Conservation (phyloP, 2,888 invertebrate genomes). For the Syrphus vitripennis region DNA sequence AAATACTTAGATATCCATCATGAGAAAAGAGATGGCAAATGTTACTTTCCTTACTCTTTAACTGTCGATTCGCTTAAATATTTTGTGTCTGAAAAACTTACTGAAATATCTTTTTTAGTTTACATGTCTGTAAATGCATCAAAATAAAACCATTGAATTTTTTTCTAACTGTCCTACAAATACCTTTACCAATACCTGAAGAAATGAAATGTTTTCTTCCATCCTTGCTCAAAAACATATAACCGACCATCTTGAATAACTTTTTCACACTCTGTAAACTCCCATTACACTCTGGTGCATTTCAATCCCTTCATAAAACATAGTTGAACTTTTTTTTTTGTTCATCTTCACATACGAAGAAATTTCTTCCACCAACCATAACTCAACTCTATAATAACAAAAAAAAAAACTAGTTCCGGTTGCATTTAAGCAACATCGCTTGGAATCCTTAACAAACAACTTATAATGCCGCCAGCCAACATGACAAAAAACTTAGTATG, state of each 20-base stretch:
- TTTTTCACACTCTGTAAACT: constrained; percentile 27
- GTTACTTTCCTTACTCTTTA: too few relatives aligned
- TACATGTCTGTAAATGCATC: too few relatives aligned
- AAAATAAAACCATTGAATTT: too few relatives aligned
- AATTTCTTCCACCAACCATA: constrained; percentile 3
- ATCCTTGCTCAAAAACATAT: too few relatives aligned
- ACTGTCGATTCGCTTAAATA: too few relatives aligned
- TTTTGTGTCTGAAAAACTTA: too few relatives aligned
- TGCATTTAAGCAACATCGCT: constrained; percentile 36
- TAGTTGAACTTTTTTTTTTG: background rate
- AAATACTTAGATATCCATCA: too few relatives aligned
- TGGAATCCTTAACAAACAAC: constrained; percentile 18
- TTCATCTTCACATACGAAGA: background rate
- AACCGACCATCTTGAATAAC: background rate
- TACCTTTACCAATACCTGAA: too few relatives aligned
- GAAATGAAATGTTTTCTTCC: background rate
- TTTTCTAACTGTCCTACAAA: too few relatives aligned
- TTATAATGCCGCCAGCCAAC: constrained; percentile 24
- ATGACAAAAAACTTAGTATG: constrained; percentile 9
- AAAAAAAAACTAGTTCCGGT: constrained; percentile 33
- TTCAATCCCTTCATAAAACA: background rate
- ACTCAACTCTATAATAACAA: background rate
- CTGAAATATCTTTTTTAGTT: too few relatives aligned
- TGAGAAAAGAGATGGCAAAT: too few relatives aligned
- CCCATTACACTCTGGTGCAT: background rate